A percentile compares a stretch with the other conserved stretches of the same genome.
Evolutionary conservation across 2,113 vertebrate species (phyloP).

Genomic region (Chloropsis hardwickii): DNA sequence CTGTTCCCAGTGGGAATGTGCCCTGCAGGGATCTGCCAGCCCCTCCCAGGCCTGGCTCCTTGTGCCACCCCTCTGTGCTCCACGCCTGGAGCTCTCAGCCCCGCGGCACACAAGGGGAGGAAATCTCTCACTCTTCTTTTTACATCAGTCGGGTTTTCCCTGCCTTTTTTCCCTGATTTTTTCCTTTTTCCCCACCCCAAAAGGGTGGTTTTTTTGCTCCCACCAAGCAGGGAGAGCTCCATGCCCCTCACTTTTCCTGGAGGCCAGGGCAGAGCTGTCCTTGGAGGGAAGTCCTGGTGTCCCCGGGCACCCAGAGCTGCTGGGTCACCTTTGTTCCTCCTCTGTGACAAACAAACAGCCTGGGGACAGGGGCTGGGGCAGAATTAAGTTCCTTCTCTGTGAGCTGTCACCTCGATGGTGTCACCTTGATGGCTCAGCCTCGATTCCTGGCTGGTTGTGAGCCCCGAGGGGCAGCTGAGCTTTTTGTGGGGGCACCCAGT

Average conservation of each 20-base stretch:
- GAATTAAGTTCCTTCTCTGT: background rate
- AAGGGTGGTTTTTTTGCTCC: background rate
- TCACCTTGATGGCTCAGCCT: background rate
- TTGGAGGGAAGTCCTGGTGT: background rate
- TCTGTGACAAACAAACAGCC: background rate
- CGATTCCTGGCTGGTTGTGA: fast-evolving
- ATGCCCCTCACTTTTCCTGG: background rate
- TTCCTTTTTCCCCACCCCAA: background rate
- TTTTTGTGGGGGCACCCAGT: background rate
- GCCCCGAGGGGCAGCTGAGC: background rate
- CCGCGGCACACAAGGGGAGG: background rate
- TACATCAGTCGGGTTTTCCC: background rate
- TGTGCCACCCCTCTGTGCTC: background rate
- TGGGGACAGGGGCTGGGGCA: background rate
- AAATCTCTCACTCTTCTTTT: background rate
- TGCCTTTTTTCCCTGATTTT: background rate
- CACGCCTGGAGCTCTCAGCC: background rate
- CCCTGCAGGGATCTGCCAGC: background rate
- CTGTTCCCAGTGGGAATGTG: background rate
- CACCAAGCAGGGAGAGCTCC: background rate
- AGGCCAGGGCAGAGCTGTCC: background rate
- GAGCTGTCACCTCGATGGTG: background rate
- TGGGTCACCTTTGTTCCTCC: background rate
- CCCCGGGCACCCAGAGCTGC: background rate
- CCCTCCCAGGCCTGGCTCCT: fast-evolving